Evolutionary conservation across 1,140 invertebrate species (phyloP).

Genomic region (Diorhabda elongata): DNA sequence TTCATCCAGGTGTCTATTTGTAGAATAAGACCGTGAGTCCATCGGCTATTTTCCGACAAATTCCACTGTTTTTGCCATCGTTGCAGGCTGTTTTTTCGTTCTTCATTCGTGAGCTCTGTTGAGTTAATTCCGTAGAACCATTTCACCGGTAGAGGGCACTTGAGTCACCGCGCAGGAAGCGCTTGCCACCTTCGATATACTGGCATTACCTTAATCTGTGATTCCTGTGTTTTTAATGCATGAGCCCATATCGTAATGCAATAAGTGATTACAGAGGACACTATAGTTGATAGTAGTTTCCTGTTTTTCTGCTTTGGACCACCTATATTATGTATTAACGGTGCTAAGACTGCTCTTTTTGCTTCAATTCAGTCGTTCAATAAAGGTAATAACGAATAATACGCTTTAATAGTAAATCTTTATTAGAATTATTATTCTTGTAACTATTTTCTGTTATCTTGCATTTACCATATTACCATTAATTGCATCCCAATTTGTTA

Average conservation of each 20-base stretch:
- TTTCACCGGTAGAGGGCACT: background rate
- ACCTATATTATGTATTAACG: background rate
- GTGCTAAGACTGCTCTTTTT: background rate
- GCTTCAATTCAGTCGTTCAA: no score
- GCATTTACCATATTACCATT: no score
- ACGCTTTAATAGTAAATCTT: no score
- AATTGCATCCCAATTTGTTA: no score
- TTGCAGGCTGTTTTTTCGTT: background rate
- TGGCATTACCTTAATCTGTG: background rate
- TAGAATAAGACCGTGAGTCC: background rate
- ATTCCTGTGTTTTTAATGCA: background rate
- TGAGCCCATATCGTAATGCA: background rate
- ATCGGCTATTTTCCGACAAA: background rate
- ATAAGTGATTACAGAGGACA: background rate
- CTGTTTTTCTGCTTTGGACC: background rate
- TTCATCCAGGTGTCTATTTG: background rate
- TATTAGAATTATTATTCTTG: no score
- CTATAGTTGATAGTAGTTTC: background rate
- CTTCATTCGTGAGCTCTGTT: background rate
- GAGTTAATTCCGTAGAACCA: background rate
- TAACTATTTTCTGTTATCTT: no score
- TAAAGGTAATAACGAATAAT: background rate
- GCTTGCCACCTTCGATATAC: background rate
- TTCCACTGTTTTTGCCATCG: background rate
- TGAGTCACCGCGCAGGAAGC: background rate